Percentiles rank a stretch among this genome's conserved stretches.
Evolutionary conservation across 2,888 invertebrate genomes (phyloP).

Genomic region (Caprella mutica): DNA sequence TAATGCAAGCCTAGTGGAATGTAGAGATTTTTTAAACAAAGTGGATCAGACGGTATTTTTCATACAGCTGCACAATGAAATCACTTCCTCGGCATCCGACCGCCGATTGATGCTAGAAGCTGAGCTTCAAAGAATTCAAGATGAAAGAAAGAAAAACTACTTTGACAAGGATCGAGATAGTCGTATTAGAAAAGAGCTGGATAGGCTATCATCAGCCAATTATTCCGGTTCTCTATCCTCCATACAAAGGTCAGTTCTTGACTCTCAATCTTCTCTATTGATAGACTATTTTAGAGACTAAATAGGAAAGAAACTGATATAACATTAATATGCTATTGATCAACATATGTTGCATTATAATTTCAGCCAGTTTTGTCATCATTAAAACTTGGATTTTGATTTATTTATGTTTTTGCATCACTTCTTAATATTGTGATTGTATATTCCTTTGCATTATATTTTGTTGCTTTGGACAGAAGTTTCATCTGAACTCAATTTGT

Average conservation of each 20-base stretch:
- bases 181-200: constrained; percentile 36
- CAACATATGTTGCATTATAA: too few species aligned
- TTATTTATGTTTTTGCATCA: too few species aligned
- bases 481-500: too few species aligned
- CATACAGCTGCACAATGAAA: constrained; percentile 37
- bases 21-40: not conserved
- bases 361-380: too few species aligned
- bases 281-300: too few species aligned
- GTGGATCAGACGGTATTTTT: constrained; percentile 23
- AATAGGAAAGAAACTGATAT: too few species aligned
- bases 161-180: constrained; percentile 39
- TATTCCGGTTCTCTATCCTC: constrained; percentile 32
- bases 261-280: not conserved
- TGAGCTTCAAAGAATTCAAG: constrained; percentile 34
- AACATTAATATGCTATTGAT: too few species aligned
- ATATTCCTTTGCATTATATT: too few species aligned
- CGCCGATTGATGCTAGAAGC: constrained; percentile 33
- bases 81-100: constrained; percentile 36
- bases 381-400: too few species aligned
- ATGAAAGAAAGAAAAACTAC: constrained; percentile 38
- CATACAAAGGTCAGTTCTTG: constrained; percentile 31
- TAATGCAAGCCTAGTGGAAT: not conserved
- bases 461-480: too few species aligned
- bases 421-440: too few species aligned
- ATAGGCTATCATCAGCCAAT: constrained; percentile 33